Evolutionary conservation across 2,797 vertebrate species (phyloP), one percentile per base, ranked within the genome.

Genomic region (Brotula barbata): DNA sequence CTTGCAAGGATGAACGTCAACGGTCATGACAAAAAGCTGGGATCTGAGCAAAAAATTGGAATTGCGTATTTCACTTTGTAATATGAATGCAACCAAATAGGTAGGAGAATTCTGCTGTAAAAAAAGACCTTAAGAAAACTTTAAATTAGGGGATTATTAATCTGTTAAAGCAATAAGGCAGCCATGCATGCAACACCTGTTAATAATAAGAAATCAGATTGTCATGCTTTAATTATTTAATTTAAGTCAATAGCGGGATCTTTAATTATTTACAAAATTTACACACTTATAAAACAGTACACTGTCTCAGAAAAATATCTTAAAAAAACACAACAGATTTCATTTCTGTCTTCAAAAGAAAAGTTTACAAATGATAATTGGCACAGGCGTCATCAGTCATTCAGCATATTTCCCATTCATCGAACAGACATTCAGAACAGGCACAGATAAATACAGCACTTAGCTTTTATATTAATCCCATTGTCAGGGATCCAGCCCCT

Each of bases 401-500:
- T 63, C 63, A 80, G 68, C 74, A 73, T 71, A 55, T 77, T 79
- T 73, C 65, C 73, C 68, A 58, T 81, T 80, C 31, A 47, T 75
- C 63, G 44, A 47, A 73, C 19, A 53, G 47, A 77, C 23, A 17
- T 13, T 59, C 44, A 56, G 62, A 75, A 81, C 73, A 90, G 87
- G 87, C 87, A 87, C 86, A 65, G 7, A 39, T 39, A 39, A 2
- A 39, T 13, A 3, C 37, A 39, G 37, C 14, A 7, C 13, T 39
- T 2, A 39, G 20, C 47, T 68, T 57, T 20, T 52, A 52, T 50
- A 77, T 45, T 56, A 70, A 62, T 80, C 65, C 64, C 63, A 84
- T 74, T 50, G 63, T 71, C 59, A 73, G 85, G 85, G 84, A 85
- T 81, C 89, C 88, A 89, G 89, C 87, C 88, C 86, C 59, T 80